These are phyloP conservation scores for Gymnobelideus leadbeateri DNA, from an alignment of 2,113 vertebrate species.

Conservation along the genomic window DNA sequence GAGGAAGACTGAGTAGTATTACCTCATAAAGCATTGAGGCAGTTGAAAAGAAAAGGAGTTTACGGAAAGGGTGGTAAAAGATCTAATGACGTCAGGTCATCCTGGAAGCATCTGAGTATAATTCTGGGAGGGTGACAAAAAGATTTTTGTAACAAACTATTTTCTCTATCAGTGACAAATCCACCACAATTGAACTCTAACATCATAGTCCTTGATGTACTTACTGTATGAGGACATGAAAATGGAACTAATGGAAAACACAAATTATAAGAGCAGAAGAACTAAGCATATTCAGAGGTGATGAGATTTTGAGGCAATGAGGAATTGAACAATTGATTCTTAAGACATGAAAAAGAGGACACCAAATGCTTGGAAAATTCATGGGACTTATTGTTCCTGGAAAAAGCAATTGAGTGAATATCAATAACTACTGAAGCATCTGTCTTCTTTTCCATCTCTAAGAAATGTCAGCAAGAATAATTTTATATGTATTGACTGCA, in stretches of 20 bases:
- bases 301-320: not conserved
- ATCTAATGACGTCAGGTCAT: not conserved
- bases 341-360: not conserved
- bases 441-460: not conserved
- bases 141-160: too few relatives aligned
- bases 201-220: not conserved
- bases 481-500: not conserved
- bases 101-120: not conserved
- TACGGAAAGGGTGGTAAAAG: not conserved
- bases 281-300: not conserved
- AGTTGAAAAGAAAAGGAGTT: not conserved
- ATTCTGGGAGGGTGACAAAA: not conserved
- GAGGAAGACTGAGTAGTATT: not conserved
- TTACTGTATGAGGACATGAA: not conserved
- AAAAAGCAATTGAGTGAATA: not conserved
- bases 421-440: not conserved
- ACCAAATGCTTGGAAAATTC: not conserved
- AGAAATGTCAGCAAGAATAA: not conserved
- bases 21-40: not conserved
- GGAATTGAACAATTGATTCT: not conserved
- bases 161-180: not conserved
- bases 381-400: not conserved
- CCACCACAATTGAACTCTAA: not conserved
- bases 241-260: not conserved
- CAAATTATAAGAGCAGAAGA: not conserved